These are phyloP conservation scores for Sminthurinus aureus DNA, from an alignment of 2,888 invertebrate species.

Conservation along the genomic window DNA sequence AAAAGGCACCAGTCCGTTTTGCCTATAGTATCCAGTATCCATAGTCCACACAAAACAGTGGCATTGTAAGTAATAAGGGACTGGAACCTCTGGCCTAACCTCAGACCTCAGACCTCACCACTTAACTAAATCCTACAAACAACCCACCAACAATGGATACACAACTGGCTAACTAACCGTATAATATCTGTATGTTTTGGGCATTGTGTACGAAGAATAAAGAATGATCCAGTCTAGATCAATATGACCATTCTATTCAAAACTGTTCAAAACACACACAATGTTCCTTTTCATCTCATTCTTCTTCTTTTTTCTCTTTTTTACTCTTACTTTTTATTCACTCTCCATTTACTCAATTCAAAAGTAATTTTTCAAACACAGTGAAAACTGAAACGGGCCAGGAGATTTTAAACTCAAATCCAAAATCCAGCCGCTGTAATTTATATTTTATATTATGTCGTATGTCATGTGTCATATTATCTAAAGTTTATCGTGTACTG, in stretches of 20 bases:
- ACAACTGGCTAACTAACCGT: constrained; percentile 1
- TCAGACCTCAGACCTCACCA: not conserved
- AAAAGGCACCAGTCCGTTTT: too few relatives aligned
- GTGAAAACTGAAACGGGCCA: too few relatives aligned
- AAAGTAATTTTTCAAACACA: too few relatives aligned
- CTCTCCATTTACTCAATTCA: not conserved
- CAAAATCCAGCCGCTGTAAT: too few relatives aligned
- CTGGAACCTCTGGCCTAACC: not conserved
- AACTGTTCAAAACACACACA: too few relatives aligned
- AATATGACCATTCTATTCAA: too few relatives aligned
- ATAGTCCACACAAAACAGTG: too few relatives aligned
- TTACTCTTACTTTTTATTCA: not conserved
- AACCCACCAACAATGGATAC: not conserved
- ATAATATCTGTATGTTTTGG: not conserved
- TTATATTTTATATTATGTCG: too few relatives aligned
- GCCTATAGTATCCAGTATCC: too few relatives aligned
- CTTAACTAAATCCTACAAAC: constrained; percentile 1
- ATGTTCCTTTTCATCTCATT: not conserved
- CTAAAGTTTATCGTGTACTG: too few relatives aligned
- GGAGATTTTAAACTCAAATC: not conserved
- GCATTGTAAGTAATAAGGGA: not conserved
- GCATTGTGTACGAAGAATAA: not conserved
- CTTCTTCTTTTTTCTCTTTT: not conserved
- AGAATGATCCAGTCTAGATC: too few relatives aligned
- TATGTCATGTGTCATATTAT: too few relatives aligned